A percentile compares a stretch with the other conserved stretches of the same genome.
Evolutionary conservation across 1,140 invertebrate genomes (phyloP).

Genomic region (Maconellicoccus hirsutus): DNA sequence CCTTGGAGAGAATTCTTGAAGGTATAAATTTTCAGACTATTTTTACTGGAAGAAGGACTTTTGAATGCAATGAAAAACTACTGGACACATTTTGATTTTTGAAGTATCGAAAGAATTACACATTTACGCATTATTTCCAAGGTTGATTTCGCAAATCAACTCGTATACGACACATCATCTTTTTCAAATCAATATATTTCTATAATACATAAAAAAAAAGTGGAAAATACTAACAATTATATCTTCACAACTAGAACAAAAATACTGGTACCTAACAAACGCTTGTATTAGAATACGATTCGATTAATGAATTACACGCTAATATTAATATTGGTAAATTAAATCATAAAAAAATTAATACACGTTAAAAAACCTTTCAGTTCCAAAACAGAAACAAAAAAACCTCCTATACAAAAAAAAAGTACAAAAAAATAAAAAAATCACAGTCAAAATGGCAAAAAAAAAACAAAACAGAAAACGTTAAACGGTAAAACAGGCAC

Average conservation of each 20-base stretch:
- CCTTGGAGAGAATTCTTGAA: no score
- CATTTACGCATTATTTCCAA: no score
- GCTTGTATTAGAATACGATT: not conserved
- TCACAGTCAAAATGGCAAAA: slow-evolving; percentile 4
- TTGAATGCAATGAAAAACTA: no score
- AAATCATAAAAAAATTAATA: not conserved
- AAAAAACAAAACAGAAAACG: not conserved
- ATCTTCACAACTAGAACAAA: not conserved
- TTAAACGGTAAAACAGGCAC: no score
- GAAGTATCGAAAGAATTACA: no score
- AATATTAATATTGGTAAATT: not conserved
- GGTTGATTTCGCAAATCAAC: no score
- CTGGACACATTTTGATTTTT: no score
- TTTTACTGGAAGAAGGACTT: no score
- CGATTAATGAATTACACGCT: not conserved
- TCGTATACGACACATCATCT: no score
- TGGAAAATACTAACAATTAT: not conserved
- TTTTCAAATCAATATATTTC: not conserved
- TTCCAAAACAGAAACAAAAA: no score
- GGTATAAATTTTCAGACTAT: no score
- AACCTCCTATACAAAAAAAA: no score
- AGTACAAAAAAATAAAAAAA: not conserved
- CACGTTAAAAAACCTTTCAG: not conserved
- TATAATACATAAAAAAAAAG: not conserved
- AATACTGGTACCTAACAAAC: not conserved